These are phyloP conservation scores for Drosophila setosimentum DNA, from an alignment of 2,888 invertebrate species.

Conservation along the genomic window DNA sequence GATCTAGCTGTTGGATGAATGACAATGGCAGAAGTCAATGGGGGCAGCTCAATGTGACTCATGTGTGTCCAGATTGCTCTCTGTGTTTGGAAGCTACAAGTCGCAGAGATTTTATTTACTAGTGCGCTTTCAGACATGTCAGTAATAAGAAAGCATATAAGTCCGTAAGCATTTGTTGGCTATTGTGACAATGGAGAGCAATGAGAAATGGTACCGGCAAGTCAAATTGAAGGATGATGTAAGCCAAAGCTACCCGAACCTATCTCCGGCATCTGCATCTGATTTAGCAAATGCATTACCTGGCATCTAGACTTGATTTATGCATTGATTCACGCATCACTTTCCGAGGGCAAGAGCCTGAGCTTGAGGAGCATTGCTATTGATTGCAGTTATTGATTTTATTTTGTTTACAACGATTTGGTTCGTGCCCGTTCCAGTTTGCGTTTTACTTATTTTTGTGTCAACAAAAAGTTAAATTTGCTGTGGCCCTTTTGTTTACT, in stretches of 20 bases:
- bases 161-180: conserved; percentile 16
- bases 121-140: conserved; percentile 16
- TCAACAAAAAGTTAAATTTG: conserved; percentile 49
- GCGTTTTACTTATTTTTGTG: conserved; percentile 37
- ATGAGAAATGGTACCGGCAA: conserved; percentile 48
- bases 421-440: conserved; percentile 16
- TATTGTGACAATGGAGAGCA: conserved; percentile 30
- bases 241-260: not conserved
- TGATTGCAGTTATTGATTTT: conserved; percentile 55
- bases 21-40: conserved; percentile 25
- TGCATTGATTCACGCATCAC: conserved; percentile 30
- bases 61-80: conserved; percentile 7
- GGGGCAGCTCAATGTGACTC: conserved; percentile 1
- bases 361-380: conserved; percentile 13
- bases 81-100: conserved; percentile 32
- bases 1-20: conserved; percentile 36
- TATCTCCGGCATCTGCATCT: not conserved
- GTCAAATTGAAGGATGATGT: conserved; percentile 41
- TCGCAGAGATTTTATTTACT: conserved; percentile 35
- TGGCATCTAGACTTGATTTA: conserved; percentile 51
- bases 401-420: conserved; percentile 27
- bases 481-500: conserved; percentile 51
- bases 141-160: not conserved
- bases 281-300: conserved; percentile 7
- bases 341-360: conserved; percentile 1